These are phyloP conservation scores for Melanostoma mellinum DNA, from an alignment of 2,888 invertebrate species.

Conservation along the genomic window DNA sequence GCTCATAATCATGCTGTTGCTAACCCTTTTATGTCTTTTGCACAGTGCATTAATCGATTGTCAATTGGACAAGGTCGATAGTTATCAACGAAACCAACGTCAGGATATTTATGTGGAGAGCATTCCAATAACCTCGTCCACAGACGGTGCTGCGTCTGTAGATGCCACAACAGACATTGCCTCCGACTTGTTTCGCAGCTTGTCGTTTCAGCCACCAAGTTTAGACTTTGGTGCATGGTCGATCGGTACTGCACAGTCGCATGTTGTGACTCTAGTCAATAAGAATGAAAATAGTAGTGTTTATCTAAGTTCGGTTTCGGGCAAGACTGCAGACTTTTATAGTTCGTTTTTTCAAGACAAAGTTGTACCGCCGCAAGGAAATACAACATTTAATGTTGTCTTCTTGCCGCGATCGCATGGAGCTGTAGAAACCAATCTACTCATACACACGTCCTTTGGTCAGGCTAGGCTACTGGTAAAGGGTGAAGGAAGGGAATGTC, in stretches of 20 bases:
- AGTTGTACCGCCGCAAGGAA: slow-evolving; percentile 95
- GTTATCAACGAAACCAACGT: slow-evolving; percentile 55
- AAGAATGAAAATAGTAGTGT: slow-evolving; percentile 92
- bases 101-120: slow-evolving; percentile 58
- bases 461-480: slow-evolving; percentile 93
- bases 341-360: slow-evolving; percentile 98
- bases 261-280: slow-evolving; percentile 94
- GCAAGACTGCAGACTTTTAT: slow-evolving; percentile 97
- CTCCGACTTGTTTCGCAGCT: slow-evolving; percentile 77
- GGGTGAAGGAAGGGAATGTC: slow-evolving; percentile 93
- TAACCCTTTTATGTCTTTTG: slow-evolving; percentile 62
- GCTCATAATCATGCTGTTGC: slow-evolving; percentile 52
- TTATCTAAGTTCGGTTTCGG: slow-evolving; percentile 96
- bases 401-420: slow-evolving; percentile 97
- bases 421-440: slow-evolving; percentile 91
- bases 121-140: slow-evolving; percentile 30
- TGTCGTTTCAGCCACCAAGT: slow-evolving; percentile 82
- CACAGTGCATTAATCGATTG: slow-evolving; percentile 66
- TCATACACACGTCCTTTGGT: slow-evolving; percentile 97
- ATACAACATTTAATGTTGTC: slow-evolving; percentile 97
- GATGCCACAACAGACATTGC: slow-evolving; percentile 46
- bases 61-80: slow-evolving; percentile 63
- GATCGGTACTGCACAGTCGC: slow-evolving; percentile 93
- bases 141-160: slow-evolving; percentile 33
- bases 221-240: slow-evolving; percentile 86